Evolutionary conservation across 2,113 vertebrate genomes (phyloP), one percentile per base, ranked within the genome.

Genomic region (Mesocricetus auratus): DNA sequence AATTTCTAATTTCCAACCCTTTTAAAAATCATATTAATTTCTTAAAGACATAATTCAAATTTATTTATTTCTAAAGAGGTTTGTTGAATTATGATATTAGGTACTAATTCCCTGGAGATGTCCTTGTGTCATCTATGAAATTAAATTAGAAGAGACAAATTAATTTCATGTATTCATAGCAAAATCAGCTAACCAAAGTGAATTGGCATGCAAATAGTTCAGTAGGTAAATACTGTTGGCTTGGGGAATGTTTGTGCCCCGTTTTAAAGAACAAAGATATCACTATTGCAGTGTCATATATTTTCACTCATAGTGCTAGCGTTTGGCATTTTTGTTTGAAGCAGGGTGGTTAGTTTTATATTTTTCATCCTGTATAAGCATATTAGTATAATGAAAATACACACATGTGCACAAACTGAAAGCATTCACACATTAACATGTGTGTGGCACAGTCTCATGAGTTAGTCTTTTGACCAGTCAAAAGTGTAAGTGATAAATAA

Each of bases 81-180:
- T 93, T 91, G 66, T 86, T 89, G 53, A 91, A 90, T 94, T 94
- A 74, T 58, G n/a, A 42, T 93, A 64, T 86, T 91, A 79, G 39
- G n/a, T 22, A 86, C 11, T 75, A 87, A 86, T 97, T 95, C 62
- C 9, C 24, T 86, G 73, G 50, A 33, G 68, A 45, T 79, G n/a
- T 4, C 58, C 60, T 78, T 89, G 47, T 79, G 45, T 91, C 82
- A 39, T 89, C 64, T 87, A n/a, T 96, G 75, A 75, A 89, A 95
- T 95, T 89, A 83, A 50, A 60, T 36, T 75, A 71, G 75, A 95
- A 97, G 26, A 62, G 82, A 24, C n/a, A 96, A 94, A 74, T 89
- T 83, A 71, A 93, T 86, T 96, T 86, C 21, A 24, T 69, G 17
- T 93, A 75, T 47, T 95, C 78, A 53, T 39, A 16, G 66, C 58